Evolutionary conservation across 2,888 invertebrate species (phyloP).

Genomic region (Tetanocera ferruginea): DNA sequence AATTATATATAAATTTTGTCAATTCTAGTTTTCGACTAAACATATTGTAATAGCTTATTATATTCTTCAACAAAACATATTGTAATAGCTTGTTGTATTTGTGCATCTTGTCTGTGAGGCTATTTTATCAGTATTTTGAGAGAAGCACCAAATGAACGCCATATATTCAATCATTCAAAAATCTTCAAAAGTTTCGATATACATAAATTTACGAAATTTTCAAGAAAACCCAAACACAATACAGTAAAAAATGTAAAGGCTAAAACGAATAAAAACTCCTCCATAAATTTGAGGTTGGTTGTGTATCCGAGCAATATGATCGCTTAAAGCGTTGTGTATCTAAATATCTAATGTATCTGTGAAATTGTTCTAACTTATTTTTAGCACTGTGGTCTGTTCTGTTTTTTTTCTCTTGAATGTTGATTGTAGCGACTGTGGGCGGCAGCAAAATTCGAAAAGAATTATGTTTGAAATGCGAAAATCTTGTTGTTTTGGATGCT

Average conservation of each 20-base stretch:
- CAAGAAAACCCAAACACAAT: no score
- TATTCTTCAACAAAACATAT: no score
- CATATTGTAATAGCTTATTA: no score
- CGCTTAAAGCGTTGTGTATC: background rate
- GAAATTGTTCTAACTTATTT: slow-evolving; percentile 24
- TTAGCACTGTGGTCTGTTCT: slow-evolving; percentile 19
- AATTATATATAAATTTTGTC: background rate
- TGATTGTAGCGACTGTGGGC: slow-evolving; percentile 6
- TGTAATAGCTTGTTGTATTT: no score
- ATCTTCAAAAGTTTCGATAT: no score
- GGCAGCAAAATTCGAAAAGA: background rate
- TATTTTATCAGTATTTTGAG: no score
- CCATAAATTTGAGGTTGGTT: slow-evolving; percentile 3
- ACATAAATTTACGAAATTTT: no score
- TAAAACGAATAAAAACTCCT: background rate
- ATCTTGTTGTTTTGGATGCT: slow-evolving; percentile 15
- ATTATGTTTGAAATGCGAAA: background rate
- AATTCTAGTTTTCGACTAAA: no score
- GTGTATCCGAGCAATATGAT: slow-evolving; percentile 27
- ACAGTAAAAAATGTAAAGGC: background rate
- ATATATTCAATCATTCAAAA: no score
- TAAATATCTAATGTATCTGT: background rate
- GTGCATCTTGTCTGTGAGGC: no score
- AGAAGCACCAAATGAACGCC: no score
- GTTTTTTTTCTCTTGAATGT: background rate